Base-by-base conservation (phyloP, 2,888 invertebrate genomes). In the Drosophila merina region DNA sequence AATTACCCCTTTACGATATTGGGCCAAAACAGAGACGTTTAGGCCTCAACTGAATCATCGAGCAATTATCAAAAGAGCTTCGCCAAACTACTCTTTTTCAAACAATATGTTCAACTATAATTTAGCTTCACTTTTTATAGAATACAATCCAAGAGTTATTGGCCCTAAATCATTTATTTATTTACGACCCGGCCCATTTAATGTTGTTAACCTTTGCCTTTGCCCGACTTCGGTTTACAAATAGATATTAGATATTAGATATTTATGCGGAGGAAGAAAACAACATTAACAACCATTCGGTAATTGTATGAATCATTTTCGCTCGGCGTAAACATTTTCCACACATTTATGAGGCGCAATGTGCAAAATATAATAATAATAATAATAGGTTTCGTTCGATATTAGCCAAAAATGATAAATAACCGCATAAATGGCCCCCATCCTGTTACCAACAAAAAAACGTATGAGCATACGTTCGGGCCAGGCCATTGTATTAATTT, bases 1-100 rank as follows among this genome's bases (percentile, higher is more conserved):
- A 54, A 59, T 66, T 82, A 86, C 82, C 82, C 82, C 88, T 86
- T 86, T 82, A 82, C 82, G 82, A 88, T 82, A 82, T 88, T 47
- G 64, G 70, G 14, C 8, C 12, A 10, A 30, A 74, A 48, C 20
- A 50, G 66, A 49, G 38, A 26, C 20, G 7, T 25, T 12, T 10
- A 25, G 25, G 4, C 4, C n/a, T 54, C 6, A 4, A 55, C 55
- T 50, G 30, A n/a, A 25, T 50, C 20, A 12, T 30, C 28, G 8
- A 10, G 9, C 12, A 28, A 10, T 12, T 60, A 38, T 25, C 7
- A 33, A 44, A 44, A 57, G 7, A 44, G n/a, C 31, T 25, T 10
- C 0, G 12, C 10, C n/a, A 6, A 6, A 25, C 52, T 52, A 50
- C 36, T 64, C n/a, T 54, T n/a, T 47, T 20, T 20, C 6, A 9